Conservation (phyloP, 37 sponge, comb jelly and placozoan genomes). For the Corticium candelabrum region DNA sequence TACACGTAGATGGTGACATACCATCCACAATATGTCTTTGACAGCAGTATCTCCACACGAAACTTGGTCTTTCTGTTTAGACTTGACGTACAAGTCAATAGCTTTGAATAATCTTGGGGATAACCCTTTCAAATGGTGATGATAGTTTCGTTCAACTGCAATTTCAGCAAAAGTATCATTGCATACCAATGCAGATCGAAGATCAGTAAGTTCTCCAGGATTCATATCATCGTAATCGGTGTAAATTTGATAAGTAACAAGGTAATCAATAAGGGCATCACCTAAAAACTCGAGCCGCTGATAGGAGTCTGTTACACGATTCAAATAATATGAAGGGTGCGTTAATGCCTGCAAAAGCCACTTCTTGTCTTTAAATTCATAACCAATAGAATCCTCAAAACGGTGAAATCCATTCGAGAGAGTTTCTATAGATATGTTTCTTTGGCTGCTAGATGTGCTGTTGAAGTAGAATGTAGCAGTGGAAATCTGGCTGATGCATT, state of each 20-base stretch:
- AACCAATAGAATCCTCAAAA: slow-evolving; percentile 10
- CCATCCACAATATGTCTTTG: too few species aligned
- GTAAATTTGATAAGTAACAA: slow-evolving; percentile 72
- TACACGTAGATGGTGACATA: slow-evolving; percentile 14
- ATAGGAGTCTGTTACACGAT: slow-evolving; percentile 77
- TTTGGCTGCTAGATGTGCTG: too few species aligned
- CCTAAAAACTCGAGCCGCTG: slow-evolving; percentile 97
- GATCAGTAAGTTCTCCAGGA: slow-evolving; percentile 71
- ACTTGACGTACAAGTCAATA: background rate
- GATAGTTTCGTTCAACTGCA: slow-evolving; percentile 9
- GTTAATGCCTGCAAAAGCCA: slow-evolving; percentile 85
- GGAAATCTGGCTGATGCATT: too few species aligned
- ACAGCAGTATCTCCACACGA: too few species aligned
- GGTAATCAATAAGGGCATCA: slow-evolving; percentile 91
- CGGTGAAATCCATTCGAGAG: background rate
- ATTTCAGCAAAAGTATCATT: slow-evolving; percentile 73
- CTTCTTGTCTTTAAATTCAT: slow-evolving; percentile 51
- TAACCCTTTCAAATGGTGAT: background rate
- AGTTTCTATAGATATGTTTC: background rate
- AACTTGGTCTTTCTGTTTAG: background rate
- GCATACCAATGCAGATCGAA: slow-evolving; percentile 84
- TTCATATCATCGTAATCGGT: slow-evolving; percentile 28
- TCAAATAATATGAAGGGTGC: slow-evolving; percentile 78
- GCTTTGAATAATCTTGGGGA: slow-evolving; percentile 14
- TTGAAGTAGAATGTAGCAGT: too few species aligned